phyloP scores from a whole-genome alignment of 2,888 invertebrate genomes.

The Tinea semifulvella region DNA sequence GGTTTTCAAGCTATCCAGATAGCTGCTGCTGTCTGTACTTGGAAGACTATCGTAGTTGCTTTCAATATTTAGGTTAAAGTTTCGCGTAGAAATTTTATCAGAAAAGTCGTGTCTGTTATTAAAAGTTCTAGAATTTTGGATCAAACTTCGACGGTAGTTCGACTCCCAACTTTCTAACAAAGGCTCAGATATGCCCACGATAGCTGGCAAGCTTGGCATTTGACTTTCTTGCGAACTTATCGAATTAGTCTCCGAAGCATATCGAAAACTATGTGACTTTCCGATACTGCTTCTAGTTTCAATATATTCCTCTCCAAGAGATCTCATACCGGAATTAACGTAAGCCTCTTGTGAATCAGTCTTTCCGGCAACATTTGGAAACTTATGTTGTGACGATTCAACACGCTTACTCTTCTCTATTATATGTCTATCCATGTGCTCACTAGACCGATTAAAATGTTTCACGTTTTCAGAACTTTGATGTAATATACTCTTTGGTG shows the following conservation, averaged over 20 bases:
- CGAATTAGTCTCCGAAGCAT: constrained; percentile 60
- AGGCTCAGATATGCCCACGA: constrained; percentile 60
- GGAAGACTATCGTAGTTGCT: constrained; percentile 54
- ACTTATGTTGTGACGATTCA: constrained; percentile 10
- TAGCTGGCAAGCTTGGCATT: constrained; percentile 60
- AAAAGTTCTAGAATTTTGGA: constrained; percentile 16
- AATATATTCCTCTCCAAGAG: constrained; percentile 52
- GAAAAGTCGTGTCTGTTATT: constrained; percentile 47
- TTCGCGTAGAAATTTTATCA: constrained; percentile 50
- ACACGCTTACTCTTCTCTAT: constrained; percentile 10
- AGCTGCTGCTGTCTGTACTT: constrained; percentile 54
- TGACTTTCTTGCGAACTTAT: constrained; percentile 58
- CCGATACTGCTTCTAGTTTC: constrained; percentile 68
- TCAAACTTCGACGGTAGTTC: constrained; percentile 53
- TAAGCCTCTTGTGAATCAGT: constrained; percentile 39
- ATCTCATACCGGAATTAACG: constrained; percentile 41
- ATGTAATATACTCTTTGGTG: constrained; percentile 47
- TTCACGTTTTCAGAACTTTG: constrained; percentile 54
- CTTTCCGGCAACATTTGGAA: constrained; percentile 30
- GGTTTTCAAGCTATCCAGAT: constrained; percentile 54
- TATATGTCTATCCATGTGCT: constrained; percentile 39
- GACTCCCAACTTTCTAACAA: constrained; percentile 61
- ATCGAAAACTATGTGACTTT: constrained; percentile 78
- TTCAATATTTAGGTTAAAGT: constrained; percentile 45
- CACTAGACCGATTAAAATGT: constrained; percentile 40